Evolutionary conservation across 2,888 invertebrate species (phyloP), one percentile per base, ranked within the genome.

Genomic region (Fabriciana adippe): DNA sequence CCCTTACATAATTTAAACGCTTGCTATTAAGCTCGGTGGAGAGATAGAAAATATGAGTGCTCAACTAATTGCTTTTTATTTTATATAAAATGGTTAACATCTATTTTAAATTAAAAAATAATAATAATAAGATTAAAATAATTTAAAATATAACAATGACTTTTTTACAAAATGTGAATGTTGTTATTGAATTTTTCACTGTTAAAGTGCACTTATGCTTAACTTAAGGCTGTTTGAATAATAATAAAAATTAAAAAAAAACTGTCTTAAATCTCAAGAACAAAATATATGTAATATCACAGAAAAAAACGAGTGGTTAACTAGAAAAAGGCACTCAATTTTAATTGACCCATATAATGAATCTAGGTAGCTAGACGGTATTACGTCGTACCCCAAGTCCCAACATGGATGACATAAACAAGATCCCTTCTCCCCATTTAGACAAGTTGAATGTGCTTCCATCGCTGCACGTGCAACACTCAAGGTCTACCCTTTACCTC

Each of bases 401-500:
- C 76, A 79, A 76, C 81, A 81, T 84, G 83, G 84, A 85, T 85
- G 85, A 86, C 83, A 83, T 84, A 84, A 87, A 83, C 82, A 84
- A 80, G 78, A 76, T 73, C 80, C 84, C 84, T 84, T 80, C 87
- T 85, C 84, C 86, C 81, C 80, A 83, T 86, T 87, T 85, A 85
- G 85, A 85, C 85, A 80, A 81, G 87, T 83, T 89, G 89, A 90
- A 91, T 89, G 87, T 85, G 83, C 82, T 84, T 82, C 84, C 85
- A 61, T 50, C 53, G 50, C 76, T 88, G 86, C 92, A 90, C 92
- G 90, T 90, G 91, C 86, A 86, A 84, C 88, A 90, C 92, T 92
- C 88, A 89, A 92, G 90, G 88, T 90, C 90, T 83, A 89, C 90
- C 90, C 90, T 88, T 88, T 90, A 86, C 88, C 92, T 90, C 91